Evolutionary conservation across 2,113 vertebrate genomes (phyloP), one percentile per base, ranked within the genome.

Genomic region (Carassius gibelio): DNA sequence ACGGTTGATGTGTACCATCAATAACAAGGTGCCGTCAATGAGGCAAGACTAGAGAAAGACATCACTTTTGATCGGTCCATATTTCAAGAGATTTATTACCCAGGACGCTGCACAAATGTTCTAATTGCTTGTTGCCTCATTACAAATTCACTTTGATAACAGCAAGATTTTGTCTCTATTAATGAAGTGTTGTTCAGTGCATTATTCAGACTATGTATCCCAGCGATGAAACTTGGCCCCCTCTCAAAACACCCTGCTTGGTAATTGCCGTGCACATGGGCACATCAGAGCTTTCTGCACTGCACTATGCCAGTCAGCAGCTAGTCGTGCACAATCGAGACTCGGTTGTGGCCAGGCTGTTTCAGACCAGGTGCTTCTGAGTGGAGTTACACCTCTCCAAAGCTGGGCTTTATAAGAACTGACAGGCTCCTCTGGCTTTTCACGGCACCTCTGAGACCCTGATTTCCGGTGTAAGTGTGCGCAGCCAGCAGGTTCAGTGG

Each of bases 11-110:
- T 69, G 50, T 14, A 45, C 23, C 19, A 36, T 84, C 59, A 71
- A 77, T 66, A 68, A 11, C 68, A 81, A 11, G 17, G 7, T 11
- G 55, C 88, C 87, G 87, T 87, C 87, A 91, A 87, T 14, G 59
- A 87, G 88, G 88, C 88, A 87, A 89, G 75, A 90, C 91, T 83
- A 87, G 71, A 85, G 52, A 61, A 68, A 81, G 50, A 48, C 88
- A 83, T 90, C 88, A 89, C 89, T 89, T 88, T 88, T 90, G 88
- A 86, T 61, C 42, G 1, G 45, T 82, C 82, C 86, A 90, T 92
- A 90, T 72, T 90, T 87, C 88, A 91, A 85, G 81, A 91, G 91
- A 91, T 89, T 90, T 88, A 92, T 93, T 93, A 91, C 92, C 87
- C 87, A 81, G 87, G 90, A 90, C 87, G 85, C 82, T 81, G 89